Evolutionary conservation across 1,140 invertebrate genomes (phyloP).

Genomic region (Drosophila gunungcola): DNA sequence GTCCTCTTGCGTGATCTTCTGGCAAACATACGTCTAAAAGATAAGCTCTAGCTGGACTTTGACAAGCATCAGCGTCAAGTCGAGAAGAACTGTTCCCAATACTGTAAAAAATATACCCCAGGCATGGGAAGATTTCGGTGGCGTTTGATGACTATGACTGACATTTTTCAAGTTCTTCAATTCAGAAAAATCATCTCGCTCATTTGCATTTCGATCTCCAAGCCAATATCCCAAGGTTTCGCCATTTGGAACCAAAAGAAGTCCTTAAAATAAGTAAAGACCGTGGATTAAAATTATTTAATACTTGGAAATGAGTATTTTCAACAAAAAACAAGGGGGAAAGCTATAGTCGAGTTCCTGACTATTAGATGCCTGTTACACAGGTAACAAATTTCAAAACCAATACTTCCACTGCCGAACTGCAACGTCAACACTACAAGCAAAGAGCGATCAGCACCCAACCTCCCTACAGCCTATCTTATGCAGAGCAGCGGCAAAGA

Average conservation of each 20-base stretch:
- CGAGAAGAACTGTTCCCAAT: conserved; percentile 95
- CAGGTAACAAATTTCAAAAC: too few relatives aligned
- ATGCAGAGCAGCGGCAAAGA: too few relatives aligned
- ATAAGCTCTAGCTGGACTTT: conserved; percentile 96
- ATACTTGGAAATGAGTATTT: background rate
- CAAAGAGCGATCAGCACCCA: too few relatives aligned
- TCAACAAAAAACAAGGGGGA: too few relatives aligned
- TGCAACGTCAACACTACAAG: too few relatives aligned
- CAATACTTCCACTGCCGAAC: too few relatives aligned
- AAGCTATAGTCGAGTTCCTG: too few relatives aligned
- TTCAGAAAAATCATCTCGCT: conserved; percentile 32
- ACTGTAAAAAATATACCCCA: conserved; percentile 97
- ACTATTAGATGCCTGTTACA: too few relatives aligned
- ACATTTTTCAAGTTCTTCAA: conserved; percentile 62
- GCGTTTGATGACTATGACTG: conserved; percentile 14
- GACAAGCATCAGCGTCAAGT: conserved; percentile 98
- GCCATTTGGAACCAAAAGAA: conserved; percentile 96
- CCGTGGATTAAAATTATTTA: too few relatives aligned
- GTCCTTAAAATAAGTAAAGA: conserved; percentile 86
- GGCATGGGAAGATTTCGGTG: conserved; percentile 87
- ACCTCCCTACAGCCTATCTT: too few relatives aligned
- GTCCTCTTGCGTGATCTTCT: conserved; percentile 96
- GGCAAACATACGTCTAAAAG: conserved; percentile 95
- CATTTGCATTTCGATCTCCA: conserved; percentile 89
- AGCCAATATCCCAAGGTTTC: conserved; percentile 92